Evolutionary conservation across 2,888 invertebrate genomes (phyloP).

Genomic region (Hypercompe scribonia): DNA sequence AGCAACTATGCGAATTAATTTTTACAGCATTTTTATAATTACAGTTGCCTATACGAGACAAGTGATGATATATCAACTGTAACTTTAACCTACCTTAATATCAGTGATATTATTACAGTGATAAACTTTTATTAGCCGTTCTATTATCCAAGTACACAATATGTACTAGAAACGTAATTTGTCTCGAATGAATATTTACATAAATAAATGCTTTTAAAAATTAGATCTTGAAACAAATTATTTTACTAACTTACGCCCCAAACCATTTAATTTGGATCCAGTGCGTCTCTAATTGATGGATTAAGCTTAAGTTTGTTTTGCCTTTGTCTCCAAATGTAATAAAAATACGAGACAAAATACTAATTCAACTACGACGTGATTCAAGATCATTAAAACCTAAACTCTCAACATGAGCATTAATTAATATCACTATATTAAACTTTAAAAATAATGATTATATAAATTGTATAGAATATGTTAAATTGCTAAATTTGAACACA

Average conservation of each 20-base stretch:
- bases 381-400: slow-evolving; percentile 39
- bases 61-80: neutral
- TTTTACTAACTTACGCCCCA: slow-evolving; percentile 26
- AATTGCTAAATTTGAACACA: slow-evolving; percentile 19
- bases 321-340: slow-evolving; percentile 48
- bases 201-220: neutral
- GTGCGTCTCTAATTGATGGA: slow-evolving; percentile 48
- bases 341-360: slow-evolving; percentile 50
- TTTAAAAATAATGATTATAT: neutral
- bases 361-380: slow-evolving; percentile 50
- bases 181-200: neutral
- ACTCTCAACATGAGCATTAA: neutral
- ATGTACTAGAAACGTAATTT: neutral
- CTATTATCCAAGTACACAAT: neutral
- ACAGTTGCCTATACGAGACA: neutral
- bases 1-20: neutral
- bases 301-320: slow-evolving; percentile 49
- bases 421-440: neutral
- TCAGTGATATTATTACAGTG: neutral
- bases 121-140: neutral
- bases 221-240: slow-evolving; percentile 11
- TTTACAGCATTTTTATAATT: neutral
- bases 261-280: slow-evolving; percentile 42
- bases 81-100: neutral
- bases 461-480: neutral